Evolutionary conservation across 2,113 vertebrate species (phyloP), one percentile per base, ranked within the genome.

Genomic region (Pantherophis guttatus): DNA sequence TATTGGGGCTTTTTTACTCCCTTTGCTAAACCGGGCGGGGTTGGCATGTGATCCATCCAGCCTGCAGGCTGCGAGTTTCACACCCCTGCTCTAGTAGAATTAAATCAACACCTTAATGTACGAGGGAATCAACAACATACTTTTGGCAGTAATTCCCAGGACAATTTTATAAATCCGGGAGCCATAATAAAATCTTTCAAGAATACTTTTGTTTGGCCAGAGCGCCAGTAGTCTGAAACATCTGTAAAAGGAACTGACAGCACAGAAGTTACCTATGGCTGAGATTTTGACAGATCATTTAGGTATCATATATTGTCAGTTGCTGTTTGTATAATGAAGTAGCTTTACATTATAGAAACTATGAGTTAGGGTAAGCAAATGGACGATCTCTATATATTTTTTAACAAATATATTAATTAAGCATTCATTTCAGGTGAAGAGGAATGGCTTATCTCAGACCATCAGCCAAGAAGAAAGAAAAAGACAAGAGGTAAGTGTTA

Each of bases 401-500:
- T 59, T 24, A 5, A 58, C 1, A 86, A 53, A 91, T 0, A 0
- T n/a, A 7, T 70, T 87, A 33, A 29, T 12, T 33, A 44, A 65
- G n/a, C 8, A 0, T 93, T 93, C 92, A 55, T 96, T 93, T 5
- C 89, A 99, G 99, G 99, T 99, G 21, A 99, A 98, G 96, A 99
- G 98, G 97, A 99, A 98, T 70, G 98, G 98, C 13, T 93, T 98
- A 19, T 98, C 96, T 8, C 98, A 98, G 8, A 96, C 93, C 0
- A 94, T 99, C 93, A 98, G 96, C 96, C 98, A 98, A 95, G 99
- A 99, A 59, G 99, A 99, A 93, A 98, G 98, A 90, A 99, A 99
- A 95, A 98, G 98, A 86, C 99, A 99, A 96, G 99, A 99, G 98
- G 99, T 99, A 59, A 88, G 90, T 57, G 86, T 89, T 86, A 13